Base-by-base conservation (phyloP, 1,140 invertebrate species). In the Episyrphus balteatus region DNA sequence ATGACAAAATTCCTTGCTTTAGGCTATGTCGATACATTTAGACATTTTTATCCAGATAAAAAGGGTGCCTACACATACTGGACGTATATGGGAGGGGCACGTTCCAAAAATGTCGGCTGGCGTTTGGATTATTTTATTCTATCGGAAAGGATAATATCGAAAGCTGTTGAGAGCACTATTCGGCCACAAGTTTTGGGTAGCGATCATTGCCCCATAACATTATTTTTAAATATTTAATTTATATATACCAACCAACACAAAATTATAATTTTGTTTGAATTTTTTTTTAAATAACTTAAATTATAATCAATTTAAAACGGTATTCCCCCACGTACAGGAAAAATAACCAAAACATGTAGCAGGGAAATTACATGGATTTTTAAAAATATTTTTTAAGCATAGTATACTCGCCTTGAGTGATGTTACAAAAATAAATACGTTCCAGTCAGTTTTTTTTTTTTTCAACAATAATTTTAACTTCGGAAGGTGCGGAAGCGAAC, bases 61-160 rank as follows among this genome's bases (percentile, higher is more conserved):
- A 82, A 74, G 12, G 83, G 75, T 3, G 84, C 83, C 10, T 99
- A 96, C 61, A 94, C 93, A 1, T 99, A 92, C 66, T 99, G 95
- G 95, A 64, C 65, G 0, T 68, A 67, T 38, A 62, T 68, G 59
- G 39, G 50, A 37, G 66, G 65, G 55, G 58, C 66, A 2, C 75
- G 95, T 48, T 71, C 76, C 3, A 93, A 88, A 57, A 96, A 99
- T 74, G 79, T 94, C 58, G 96, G 96, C 68, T 98, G 95, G 92
- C 77, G 94, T 65, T 71, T 98, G 51, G 94, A 98, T 72, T 98
- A 98, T 66, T 96, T 91, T 66, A 75, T 98, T 14, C 67, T 94
- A 1, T 95, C 91, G 1, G 73, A 93, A 56, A 75, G 83, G 47
- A 71, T 97, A 12, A 62, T 82, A 45, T 70, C 82, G 2, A 77